Base-by-base conservation (phyloP, 64 coral and sea anemone species). In the Pachyseris speciosa region DNA sequence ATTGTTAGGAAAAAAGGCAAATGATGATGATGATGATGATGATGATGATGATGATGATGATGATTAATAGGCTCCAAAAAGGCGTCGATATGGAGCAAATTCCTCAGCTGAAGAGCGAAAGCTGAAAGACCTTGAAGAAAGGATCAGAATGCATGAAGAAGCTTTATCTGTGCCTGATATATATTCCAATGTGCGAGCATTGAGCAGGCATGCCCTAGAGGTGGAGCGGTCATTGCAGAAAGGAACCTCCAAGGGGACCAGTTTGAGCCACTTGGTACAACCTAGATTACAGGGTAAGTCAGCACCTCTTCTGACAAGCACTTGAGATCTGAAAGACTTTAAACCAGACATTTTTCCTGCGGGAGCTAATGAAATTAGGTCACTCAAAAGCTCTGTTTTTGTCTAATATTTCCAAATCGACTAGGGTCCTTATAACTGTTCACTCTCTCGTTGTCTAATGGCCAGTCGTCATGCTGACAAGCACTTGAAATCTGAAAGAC, bases 181-280 rank as follows among this genome's bases (percentile, higher is more conserved):
- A 0, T 99, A 90, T 58, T 99, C 93, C 17, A 99, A 95, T 87
- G 97, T 99, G 33, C 87, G 86, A 55, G 80, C 70, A 24, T 57
- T 99, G 68, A 95, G 93, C 63, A 92, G 97, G 17, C 97, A 99
- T 84, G 97, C 97, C 30, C 51, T 95, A 80, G 97, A 99, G 41
- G 94, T 99, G 28, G 97, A 99, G 74, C 95, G 64, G 50, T 99
- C 97, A n/a, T 60, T 99, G 22, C 91, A 99, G 72, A 88, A 72
- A 75, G 97, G 97, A 33, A 99, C 97, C 38, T 80, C 89, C 10
- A 99, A 95, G 64, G 90, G 72, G 2, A 85, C 33, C 53, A 84
- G 61, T 33, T 49, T 98, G 24, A 94, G 75, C 5, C 96, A 98
- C 80, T 87, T 98, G 53, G 87, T 98, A 2, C 88, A 98, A 34